Base-by-base conservation (phyloP, 2,888 invertebrate genomes). In the Crematogaster levior region DNA sequence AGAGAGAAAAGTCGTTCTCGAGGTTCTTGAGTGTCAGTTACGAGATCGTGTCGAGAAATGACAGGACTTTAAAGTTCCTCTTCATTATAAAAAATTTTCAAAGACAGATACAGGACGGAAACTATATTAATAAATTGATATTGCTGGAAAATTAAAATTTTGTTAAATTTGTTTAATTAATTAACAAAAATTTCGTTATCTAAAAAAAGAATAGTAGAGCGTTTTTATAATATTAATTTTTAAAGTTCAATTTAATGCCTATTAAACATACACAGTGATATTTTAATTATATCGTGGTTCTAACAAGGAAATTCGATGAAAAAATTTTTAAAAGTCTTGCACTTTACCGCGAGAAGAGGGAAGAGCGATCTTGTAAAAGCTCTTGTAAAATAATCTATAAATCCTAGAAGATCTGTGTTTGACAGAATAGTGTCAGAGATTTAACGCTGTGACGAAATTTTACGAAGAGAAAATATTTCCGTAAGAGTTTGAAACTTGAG, bases 1-100 rank as follows among this genome's bases (percentile, higher is more conserved):
- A 88, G 82, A 86, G 61, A 80, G 84, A 86, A 88, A 90, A 82
- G 84, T 85, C 73, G 74, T 73, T 82, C 79, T 74, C 40, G 60
- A 46, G 83, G 37, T 68, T 83, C 51, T 74, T 56, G 68, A 82
- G 65, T 37, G 79, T 65, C 75, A 53, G 53, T 48, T 81, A 66
- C 48, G 65, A 83, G 66, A 53, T 56, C 60, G 37, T n/a, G 74
- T 60, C 27, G 27, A 12, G 27, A 7, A 61, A 24, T 51, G 27
- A 27, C 30, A 27, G 3, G 24, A 37, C 43, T 53, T 56, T 12
- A 56, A 77, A 79, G 18, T 70, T 53, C 21, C 15, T n/a, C 30
- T 60, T 7, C 48, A 37, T 37, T 1, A n/a, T 24, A 34, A 46
- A 34, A 73, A 60, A 46, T 34, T 60, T 73, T 3, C 15, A 24